Base-by-base conservation (phyloP, 2,113 vertebrate genomes). In the Mystacornis crossleyi region DNA sequence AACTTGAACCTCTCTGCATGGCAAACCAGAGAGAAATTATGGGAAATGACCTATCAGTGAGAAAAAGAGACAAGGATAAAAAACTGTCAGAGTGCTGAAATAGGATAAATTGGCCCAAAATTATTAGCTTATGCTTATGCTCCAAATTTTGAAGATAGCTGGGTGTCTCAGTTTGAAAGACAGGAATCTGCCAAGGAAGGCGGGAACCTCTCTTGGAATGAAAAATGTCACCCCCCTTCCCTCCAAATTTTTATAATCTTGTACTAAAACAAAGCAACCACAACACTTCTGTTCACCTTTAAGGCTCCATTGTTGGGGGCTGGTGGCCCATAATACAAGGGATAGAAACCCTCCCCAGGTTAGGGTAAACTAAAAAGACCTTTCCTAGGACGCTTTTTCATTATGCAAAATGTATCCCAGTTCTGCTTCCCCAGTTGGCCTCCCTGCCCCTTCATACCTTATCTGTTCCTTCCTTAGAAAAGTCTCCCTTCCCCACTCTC, bases 201-300 rank as follows among this genome's bases (percentile, higher is more conserved):
- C 3, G 2, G 66, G 25, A 50, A 50, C n/a, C 45, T 50, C 65
- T 45, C 65, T 8, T 50, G 47, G n/a, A 28, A 36, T 50, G 33
- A 9, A 50, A 3, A 67, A 48, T 28, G 6, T 34, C 7, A 20
- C 5, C 24, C 45, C 24, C 18, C 18, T 50, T 50, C 45, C 25
- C 25, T 5, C 45, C 6, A 1, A 28, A 67, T 19, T 67, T 18
- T 18, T 66, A 9, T 14, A 66, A 66, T 11, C 0, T 0, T 8
- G 0, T 47, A 28, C 33, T 65, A 0, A 18, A 23, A 60, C 10
- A 36, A 45, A 65, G 10, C 7, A 5, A 45, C 40, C 12, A 50
- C 12, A 60, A 18, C 5, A 0, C 18, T 60, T 69, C 16, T 70
- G 12, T n/a, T 55, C 19, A 36, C 18, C 55, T 24, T 55, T 43